Percentiles rank a stretch among this genome's conserved stretches.
Conservation (phyloP, 2,113 vertebrate genomes). For the Ranitomeya variabilis region DNA sequence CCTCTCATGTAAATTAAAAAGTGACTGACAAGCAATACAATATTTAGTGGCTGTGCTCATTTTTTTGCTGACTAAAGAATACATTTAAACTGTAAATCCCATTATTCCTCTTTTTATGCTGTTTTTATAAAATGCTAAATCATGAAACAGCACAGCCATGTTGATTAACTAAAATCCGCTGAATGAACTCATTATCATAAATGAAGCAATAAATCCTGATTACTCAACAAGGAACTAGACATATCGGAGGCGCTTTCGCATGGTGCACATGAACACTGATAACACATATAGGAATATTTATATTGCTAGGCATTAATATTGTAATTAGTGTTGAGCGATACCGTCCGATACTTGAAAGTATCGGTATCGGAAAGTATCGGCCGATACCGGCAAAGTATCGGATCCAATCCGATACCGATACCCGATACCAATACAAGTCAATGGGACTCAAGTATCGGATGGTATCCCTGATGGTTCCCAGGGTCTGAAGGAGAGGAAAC, state of each 20-base stretch:
- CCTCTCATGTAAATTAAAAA: constrained; percentile 3
- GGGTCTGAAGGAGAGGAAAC: too few species aligned
- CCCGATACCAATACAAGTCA: too few species aligned
- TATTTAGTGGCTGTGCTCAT: constrained; percentile 15
- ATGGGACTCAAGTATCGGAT: too few species aligned
- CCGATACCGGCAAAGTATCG: too few species aligned
- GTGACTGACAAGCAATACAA: background rate
- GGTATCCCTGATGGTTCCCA: too few species aligned
- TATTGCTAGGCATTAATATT: background rate
- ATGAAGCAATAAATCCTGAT: constrained; percentile 25
- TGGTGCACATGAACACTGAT: background rate
- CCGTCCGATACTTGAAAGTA: too few species aligned
- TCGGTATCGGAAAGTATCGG: too few species aligned
- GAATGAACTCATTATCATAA: constrained; percentile 38
- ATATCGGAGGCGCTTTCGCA: constrained; percentile 7
- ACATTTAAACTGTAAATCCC: background rate
- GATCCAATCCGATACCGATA: too few species aligned
- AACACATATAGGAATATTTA: constrained; percentile 4
- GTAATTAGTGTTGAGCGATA: too few species aligned
- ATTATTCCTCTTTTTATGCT: constrained; percentile 17
- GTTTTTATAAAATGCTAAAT: constrained; percentile 18
- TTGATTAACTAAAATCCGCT: constrained; percentile 33
- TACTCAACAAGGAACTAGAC: constrained; percentile 22
- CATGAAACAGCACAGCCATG: constrained; percentile 18
- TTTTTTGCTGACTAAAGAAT: constrained; percentile 22